Evolutionary conservation across 2,113 vertebrate species (phyloP).

Genomic region (Alectura lathami): DNA sequence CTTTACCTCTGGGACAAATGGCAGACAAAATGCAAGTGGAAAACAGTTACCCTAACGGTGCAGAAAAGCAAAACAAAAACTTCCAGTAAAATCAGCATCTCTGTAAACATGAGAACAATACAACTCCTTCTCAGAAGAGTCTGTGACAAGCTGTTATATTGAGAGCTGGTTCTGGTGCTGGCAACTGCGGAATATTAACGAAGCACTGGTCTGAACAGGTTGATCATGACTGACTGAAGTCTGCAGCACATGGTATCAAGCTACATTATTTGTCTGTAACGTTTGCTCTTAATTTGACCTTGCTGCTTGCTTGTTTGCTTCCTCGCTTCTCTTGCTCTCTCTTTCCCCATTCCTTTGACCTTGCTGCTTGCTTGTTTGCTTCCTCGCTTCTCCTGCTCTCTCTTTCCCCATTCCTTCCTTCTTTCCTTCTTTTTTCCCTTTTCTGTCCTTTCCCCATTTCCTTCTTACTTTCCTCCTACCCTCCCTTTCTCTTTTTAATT

Average conservation of each 20-base stretch:
- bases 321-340: not conserved
- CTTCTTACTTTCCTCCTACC: not conserved
- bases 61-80: not conserved
- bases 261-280: conserved; percentile 13
- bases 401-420: too few relatives aligned
- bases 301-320: not conserved
- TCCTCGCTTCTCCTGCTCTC: not conserved
- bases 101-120: not conserved
- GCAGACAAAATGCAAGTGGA: not conserved
- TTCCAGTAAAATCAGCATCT: not conserved
- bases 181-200: conserved; percentile 37
- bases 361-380: conserved; percentile 11
- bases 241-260: not conserved
- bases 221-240: conserved; percentile 32
- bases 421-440: not conserved
- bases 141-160: conserved; percentile 37
- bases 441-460: not conserved
- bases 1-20: not conserved
- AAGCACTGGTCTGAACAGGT: not conserved
- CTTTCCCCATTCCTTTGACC: not conserved
- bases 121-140: conserved; percentile 3
- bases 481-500: not conserved
- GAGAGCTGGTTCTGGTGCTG: conserved; percentile 9
- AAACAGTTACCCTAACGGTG: not conserved
- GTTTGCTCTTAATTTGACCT: conserved; percentile 35